These are phyloP conservation scores for Thermophis baileyi DNA, from an alignment of 2,113 vertebrate species.

Conservation along the genomic window DNA sequence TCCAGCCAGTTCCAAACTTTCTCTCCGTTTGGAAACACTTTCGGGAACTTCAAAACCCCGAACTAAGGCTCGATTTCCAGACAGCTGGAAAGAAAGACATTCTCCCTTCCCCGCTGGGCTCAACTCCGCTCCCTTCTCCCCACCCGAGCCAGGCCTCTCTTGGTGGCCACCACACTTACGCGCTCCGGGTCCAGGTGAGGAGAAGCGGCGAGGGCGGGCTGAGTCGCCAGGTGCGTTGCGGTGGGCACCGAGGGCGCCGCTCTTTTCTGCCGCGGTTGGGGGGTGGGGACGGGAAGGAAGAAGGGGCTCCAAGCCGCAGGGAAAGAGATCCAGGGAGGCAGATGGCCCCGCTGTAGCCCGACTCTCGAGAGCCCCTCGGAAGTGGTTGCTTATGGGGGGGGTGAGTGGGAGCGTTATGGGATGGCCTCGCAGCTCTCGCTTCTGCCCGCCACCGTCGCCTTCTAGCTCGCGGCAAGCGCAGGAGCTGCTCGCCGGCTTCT, in stretches of 20 bases:
- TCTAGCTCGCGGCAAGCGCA: not conserved
- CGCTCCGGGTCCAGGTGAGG: conserved; percentile 23
- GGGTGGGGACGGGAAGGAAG: too few species aligned
- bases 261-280: not conserved
- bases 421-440: not conserved
- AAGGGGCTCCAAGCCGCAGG: not conserved
- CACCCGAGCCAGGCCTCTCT: not conserved
- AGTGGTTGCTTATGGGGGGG: not conserved
- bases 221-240: not conserved
- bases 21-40: not conserved
- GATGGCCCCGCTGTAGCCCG: not conserved
- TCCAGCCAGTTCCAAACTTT: not conserved
- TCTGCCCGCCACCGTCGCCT: not conserved
- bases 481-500: conserved; percentile 30
- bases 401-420: not conserved
- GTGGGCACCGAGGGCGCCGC: not conserved
- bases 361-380: not conserved
- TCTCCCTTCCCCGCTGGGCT: not conserved
- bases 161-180: conserved; percentile 55
- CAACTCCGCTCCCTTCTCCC: not conserved
- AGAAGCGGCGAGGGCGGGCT: not conserved
- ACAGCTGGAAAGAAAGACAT: too few species aligned
- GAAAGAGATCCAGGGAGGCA: not conserved
- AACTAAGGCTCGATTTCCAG: too few species aligned
- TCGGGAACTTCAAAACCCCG: not conserved